A percentile compares a stretch with the other conserved stretches of the same genome.
Evolutionary conservation across 1,140 invertebrate genomes (phyloP).

Genomic region (Pinna nobilis): DNA sequence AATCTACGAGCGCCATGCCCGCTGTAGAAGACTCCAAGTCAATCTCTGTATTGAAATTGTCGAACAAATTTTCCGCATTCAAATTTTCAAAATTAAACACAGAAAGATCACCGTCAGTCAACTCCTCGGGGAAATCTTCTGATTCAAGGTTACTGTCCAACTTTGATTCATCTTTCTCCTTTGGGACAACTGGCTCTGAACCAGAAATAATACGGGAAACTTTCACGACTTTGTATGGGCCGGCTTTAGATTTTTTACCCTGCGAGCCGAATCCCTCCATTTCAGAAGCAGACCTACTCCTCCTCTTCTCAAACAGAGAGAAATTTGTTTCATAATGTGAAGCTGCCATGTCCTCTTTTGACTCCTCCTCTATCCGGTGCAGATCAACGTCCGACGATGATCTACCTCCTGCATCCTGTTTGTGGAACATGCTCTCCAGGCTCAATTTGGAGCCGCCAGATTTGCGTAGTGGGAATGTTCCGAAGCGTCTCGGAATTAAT

Average conservation of each 20-base stretch:
- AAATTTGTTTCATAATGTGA: slow-evolving; percentile 20
- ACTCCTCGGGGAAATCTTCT: not conserved
- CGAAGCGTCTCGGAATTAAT: slow-evolving; percentile 47
- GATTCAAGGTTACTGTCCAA: not conserved
- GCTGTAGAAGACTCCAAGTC: slow-evolving; percentile 56
- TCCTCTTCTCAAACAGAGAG: slow-evolving; percentile 8
- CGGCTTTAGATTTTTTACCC: not conserved
- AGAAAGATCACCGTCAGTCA: slow-evolving; percentile 12
- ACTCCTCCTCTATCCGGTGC: slow-evolving; percentile 8
- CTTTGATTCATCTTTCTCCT: not conserved
- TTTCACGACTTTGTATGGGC: slow-evolving; percentile 28
- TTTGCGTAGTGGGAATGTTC: slow-evolving; percentile 63
- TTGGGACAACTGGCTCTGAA: not conserved
- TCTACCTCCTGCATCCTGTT: not conserved
- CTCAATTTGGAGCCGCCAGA: slow-evolving; percentile 27
- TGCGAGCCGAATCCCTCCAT: not conserved
- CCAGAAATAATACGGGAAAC: slow-evolving; percentile 9
- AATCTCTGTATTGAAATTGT: slow-evolving; percentile 38
- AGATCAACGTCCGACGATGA: slow-evolving; percentile 18
- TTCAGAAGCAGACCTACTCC: slow-evolving; percentile 3
- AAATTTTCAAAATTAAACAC: slow-evolving; percentile 35
- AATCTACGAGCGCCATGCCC: slow-evolving; percentile 57
- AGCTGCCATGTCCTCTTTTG: not conserved
- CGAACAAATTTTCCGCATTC: slow-evolving; percentile 29
- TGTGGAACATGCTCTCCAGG: slow-evolving; percentile 29